Conservation (phyloP, 1,140 invertebrate species). For the Halyomorpha halys region DNA sequence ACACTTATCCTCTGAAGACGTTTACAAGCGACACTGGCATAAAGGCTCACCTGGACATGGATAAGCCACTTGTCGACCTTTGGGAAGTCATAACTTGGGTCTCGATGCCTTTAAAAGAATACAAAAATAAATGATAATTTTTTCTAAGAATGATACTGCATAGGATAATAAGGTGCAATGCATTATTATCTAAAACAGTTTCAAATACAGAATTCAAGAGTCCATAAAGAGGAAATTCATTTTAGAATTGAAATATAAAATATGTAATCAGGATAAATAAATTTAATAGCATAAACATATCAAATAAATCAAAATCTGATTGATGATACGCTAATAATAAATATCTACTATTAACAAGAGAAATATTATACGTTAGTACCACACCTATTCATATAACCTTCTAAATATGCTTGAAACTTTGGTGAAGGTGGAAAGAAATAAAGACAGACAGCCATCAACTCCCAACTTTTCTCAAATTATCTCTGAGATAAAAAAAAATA, state of each 20-base stretch:
- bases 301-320: too few species aligned
- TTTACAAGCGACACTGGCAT: slow-evolving; percentile 78
- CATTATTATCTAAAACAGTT: too few species aligned
- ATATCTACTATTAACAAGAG: too few species aligned
- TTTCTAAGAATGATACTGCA: too few species aligned
- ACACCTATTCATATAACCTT: slow-evolving; percentile 73
- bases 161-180: too few species aligned
- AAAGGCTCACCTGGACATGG: slow-evolving; percentile 80
- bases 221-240: too few species aligned
- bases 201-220: too few species aligned
- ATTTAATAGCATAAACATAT: too few species aligned
- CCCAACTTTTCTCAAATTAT: slow-evolving; percentile 83
- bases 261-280: too few species aligned
- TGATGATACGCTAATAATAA: not conserved
- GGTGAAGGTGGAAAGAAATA: slow-evolving; percentile 88
- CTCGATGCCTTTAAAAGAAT: slow-evolving; percentile 50
- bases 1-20: slow-evolving; percentile 79
- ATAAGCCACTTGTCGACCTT: slow-evolving; percentile 81
- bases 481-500: slow-evolving; percentile 40
- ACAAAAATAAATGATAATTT: not conserved
- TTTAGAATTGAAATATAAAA: too few species aligned
- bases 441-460: slow-evolving; percentile 84
- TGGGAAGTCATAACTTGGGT: slow-evolving; percentile 56
- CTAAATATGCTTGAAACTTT: slow-evolving; percentile 82
- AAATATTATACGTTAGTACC: not conserved